Evolutionary conservation across 2,888 invertebrate genomes (phyloP).

Genomic region (Dusona sp.): DNA sequence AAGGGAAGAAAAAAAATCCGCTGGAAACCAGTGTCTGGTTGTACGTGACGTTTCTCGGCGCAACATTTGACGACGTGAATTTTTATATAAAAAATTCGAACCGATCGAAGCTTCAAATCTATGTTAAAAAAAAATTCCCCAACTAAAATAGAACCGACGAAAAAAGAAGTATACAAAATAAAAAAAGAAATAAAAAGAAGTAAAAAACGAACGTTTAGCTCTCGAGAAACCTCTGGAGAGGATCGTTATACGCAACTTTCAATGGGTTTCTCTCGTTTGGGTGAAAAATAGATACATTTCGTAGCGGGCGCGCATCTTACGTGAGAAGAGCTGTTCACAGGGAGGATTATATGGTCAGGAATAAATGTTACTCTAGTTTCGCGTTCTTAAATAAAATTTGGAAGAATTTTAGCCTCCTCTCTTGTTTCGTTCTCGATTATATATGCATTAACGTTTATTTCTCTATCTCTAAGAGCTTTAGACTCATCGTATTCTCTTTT

Average conservation of each 20-base stretch:
- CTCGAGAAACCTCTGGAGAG: slow-evolving; percentile 10
- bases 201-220: background rate
- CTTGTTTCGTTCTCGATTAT: background rate
- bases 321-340: slow-evolving; percentile 1
- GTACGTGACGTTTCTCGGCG: slow-evolving; percentile 18
- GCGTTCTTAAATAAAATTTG: slow-evolving; percentile 43
- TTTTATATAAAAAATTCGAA: slow-evolving; percentile 12
- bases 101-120: slow-evolving; percentile 20
- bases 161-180: slow-evolving; percentile 6
- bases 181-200: background rate
- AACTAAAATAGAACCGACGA: slow-evolving; percentile 29
- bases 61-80: background rate
- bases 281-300: slow-evolving; percentile 53
- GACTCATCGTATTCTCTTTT: background rate
- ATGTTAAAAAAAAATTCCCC: slow-evolving; percentile 15
- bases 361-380: slow-evolving; percentile 62
- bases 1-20: background rate
- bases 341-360: slow-evolving; percentile 57
- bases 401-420: background rate
- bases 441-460: background rate
- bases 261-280: slow-evolving; percentile 40
- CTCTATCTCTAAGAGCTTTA: background rate
- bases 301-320: slow-evolving; percentile 36
- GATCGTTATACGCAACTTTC: slow-evolving; percentile 21
- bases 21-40: slow-evolving; percentile 31